Evolutionary conservation across 2,797 vertebrate species (phyloP), one percentile per base, ranked within the genome.

Genomic region (Phalanger gymnotis): DNA sequence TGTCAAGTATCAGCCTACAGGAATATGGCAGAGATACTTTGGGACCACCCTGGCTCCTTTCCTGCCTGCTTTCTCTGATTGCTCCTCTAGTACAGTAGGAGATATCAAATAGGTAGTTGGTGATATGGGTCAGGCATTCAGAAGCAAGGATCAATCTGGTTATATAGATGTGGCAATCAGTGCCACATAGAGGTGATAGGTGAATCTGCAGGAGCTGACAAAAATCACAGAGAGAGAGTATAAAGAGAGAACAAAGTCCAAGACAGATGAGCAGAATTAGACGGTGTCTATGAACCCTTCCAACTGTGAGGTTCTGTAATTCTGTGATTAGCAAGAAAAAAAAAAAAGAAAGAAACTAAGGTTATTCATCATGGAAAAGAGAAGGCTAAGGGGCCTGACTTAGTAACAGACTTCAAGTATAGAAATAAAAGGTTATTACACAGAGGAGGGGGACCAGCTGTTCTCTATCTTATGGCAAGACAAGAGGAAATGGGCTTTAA

Each of bases 401-500:
- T 73, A 73, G n/a, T n/a, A 40, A 81, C 19, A 81, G 9, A 81
- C 73, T 81, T 47, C 73, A 81, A 81, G 40, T 47, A 47, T 10
- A 81, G 73, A 81, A 81, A 81, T 81, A 81, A 81, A 81, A 81
- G 73, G 40, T 47, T 81, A 81, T 81, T 81, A 81, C 73, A 81
- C 73, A 47, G 73, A 81, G 25, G 40, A 81, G 73, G 66, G 58
- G 40, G 40, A 81, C 73, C 73, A 81, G 73, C 73, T 81, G 73
- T 81, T 81, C 73, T 81, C 73, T 81, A 47, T 81, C 73, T 47
- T 81, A 47, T 22, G 19, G 73, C 73, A 81, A 81, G 73, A 81
- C 73, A 81, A 81, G 73, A 81, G 73, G 73, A 81, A 81, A 81
- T 81, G 40, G 73, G 73, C 73, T 81, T 81, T 81, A 81, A 81